Base-by-base conservation (phyloP, 2,113 vertebrate species). In the Mus spicilegus region DNA sequence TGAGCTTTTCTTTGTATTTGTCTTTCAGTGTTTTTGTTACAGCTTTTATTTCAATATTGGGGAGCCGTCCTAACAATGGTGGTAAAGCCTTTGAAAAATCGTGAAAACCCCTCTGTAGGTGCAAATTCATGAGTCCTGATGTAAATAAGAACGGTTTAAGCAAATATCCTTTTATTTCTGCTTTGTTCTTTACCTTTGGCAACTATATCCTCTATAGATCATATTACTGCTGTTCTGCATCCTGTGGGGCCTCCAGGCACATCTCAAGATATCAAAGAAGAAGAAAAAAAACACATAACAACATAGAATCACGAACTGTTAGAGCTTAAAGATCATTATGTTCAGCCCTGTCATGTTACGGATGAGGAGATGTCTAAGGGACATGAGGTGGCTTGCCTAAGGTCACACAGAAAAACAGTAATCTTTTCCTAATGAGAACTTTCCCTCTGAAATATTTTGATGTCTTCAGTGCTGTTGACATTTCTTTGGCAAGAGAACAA, bases 11-110 rank as follows among this genome's bases (percentile, higher is more conserved):
- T 81, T 0, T 77, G 70, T 46, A 20, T 81, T 69, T 76, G 28
- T 91, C 82, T 92, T 94, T 96, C n/a, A 78, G 69, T 49, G 91
- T 72, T 97, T 96, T 95, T 89, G 78, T 91, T 87, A 65, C 5
- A 39, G 14, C 89, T 58, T 61, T 95, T 97, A 87, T 67, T 26
- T n/a, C 33, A 88, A 3, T 72, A 77, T 81, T 89, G 51, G 91
- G 33, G 90, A 85, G 90, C 78, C 5, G 56, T 87, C 76, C 80
- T 85, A 82, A 93, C 76, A 90, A 76, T 49, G 36, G 70, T 7
- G 26, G 17, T 93, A 81, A 92, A 96, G 13, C 33, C 78, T 96
- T 95, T 94, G 90, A 88, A 96, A 96, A 58, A 77, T 90, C 75
- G 76, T 13, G 42, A 58, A 93, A 96, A 95, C 6, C 33, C 54